phyloP scores from a whole-genome alignment of 2,797 vertebrate genomes.

The Luscinia luscinia region DNA sequence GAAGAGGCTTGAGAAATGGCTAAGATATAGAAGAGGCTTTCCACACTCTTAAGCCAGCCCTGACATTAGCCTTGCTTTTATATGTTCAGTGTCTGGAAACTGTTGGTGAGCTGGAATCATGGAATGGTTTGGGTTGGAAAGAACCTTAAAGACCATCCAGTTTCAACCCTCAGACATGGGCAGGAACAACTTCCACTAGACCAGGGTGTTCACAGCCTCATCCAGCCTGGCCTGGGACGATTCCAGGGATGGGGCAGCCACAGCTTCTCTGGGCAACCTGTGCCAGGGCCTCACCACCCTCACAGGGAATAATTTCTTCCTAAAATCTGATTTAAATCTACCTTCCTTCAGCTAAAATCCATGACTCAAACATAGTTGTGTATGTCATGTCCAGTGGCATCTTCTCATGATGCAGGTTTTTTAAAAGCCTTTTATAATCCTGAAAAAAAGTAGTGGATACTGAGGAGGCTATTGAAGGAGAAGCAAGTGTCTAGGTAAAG shows the following conservation, averaged over 20 bases:
- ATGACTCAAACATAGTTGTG: neutral
- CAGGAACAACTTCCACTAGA: fast-evolving
- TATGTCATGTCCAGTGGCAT: neutral
- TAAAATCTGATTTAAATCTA: fast-evolving
- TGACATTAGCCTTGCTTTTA: neutral
- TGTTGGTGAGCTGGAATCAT: neutral
- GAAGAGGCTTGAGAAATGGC: neutral
- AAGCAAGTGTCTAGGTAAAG: neutral
- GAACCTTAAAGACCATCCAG: fast-evolving
- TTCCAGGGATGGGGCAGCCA: neutral
- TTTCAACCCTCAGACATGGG: fast-evolving
- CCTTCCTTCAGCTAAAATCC: neutral
- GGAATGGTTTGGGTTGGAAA: neutral
- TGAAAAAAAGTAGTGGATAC: neutral
- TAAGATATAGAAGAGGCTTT: neutral
- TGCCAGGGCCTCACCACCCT: fast-evolving
- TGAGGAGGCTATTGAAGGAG: neutral
- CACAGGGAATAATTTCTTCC: neutral
- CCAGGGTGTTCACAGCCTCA: fast-evolving
- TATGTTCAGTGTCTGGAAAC: neutral
- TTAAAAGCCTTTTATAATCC: neutral
- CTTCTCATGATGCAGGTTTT: neutral
- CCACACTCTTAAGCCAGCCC: neutral
- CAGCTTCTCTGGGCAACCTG: fast-evolving
- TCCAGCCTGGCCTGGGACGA: fast-evolving